Base-by-base conservation (phyloP, 2,888 invertebrate genomes). In the Lordiphosa andalusiaca region DNA sequence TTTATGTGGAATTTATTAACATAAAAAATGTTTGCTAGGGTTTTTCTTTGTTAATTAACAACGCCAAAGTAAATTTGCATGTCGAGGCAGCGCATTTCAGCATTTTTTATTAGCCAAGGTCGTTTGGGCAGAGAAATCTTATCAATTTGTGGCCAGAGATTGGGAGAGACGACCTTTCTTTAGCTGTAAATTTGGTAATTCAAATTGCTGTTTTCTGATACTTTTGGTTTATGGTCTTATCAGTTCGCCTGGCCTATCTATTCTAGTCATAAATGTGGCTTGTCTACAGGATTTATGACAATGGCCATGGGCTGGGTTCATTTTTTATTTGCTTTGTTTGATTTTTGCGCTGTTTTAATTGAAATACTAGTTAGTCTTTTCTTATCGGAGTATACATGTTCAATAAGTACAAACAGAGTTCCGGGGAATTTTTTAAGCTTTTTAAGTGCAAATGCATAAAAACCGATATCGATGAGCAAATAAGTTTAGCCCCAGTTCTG, bases 291-390 rank as follows among this genome's bases (percentile, higher is more conserved):
- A 25, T 21, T 9, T 10, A 33, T n/a, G 38, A 21, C 30, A 9
- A 9, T 30, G 30, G 30, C 30, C 30, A 30, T 30, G 30, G 30
- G 30, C 9, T 38, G 38, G 41, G 23, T 53, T 42, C n/a, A 41
- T 21, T 33, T 56, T 56, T 56, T 54, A 54, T 54, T 23, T 12
- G 37, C 56, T 23, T 54, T 57, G 56, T 57, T 57, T 54, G 56
- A 56, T 54, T 54, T 53, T 30, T 5, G 4, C 12, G 21, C 40
- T 21, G 40, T 21, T 41, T 21, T 41, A 41, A 41, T 21, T 21
- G 40, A 10, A 23, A 46, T 38, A 30, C 7, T 30, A 30, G 7
- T 9, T 30, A 30, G 30, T 30, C 30, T 35, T 57, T 42, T 44
- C 38, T 56, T 56, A 54, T 54, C 54, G 39, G 35, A 6, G 33